Percentiles rank a stretch among this genome's conserved stretches.
Evolutionary conservation across 2,113 vertebrate genomes (phyloP).

Genomic region (Malurus cyaneus): DNA sequence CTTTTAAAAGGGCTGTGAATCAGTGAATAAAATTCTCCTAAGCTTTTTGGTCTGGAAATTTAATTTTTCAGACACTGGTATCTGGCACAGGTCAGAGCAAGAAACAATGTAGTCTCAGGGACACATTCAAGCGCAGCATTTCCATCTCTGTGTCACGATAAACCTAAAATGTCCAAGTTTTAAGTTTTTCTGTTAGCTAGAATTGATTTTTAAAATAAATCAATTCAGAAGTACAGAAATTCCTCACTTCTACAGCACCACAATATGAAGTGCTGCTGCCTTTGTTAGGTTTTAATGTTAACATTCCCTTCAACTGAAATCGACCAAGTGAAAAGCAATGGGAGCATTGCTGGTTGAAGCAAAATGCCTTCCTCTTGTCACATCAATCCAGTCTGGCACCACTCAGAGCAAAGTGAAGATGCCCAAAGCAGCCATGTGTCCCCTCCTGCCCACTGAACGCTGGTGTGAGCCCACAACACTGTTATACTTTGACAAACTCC

Average conservation of each 20-base stretch:
- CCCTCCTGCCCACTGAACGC: not conserved
- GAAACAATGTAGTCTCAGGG: not conserved
- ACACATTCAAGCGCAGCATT: not conserved
- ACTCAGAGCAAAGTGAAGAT: not conserved
- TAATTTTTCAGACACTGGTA: not conserved
- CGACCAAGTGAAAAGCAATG: not conserved
- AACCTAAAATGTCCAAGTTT: not conserved
- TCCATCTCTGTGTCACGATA: not conserved
- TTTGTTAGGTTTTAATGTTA: not conserved
- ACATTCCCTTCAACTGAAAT: not conserved
- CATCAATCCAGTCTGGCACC: not conserved
- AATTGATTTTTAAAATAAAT: not conserved
- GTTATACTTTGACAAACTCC: not conserved
- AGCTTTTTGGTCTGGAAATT: not conserved
- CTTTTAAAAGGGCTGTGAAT: not conserved
- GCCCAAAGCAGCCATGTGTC: not conserved
- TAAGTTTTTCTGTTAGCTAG: not conserved
- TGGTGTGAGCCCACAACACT: not conserved
- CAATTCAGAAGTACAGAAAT: not conserved
- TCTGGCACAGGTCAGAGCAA: not conserved
- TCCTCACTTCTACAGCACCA: not conserved
- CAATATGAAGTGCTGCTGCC: not conserved
- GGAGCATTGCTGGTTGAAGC: not conserved
- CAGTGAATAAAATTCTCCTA: not conserved
- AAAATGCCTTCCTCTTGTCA: not conserved